Evolutionary conservation across 1,140 invertebrate species (phyloP).

Genomic region (Camponotus floridanus): DNA sequence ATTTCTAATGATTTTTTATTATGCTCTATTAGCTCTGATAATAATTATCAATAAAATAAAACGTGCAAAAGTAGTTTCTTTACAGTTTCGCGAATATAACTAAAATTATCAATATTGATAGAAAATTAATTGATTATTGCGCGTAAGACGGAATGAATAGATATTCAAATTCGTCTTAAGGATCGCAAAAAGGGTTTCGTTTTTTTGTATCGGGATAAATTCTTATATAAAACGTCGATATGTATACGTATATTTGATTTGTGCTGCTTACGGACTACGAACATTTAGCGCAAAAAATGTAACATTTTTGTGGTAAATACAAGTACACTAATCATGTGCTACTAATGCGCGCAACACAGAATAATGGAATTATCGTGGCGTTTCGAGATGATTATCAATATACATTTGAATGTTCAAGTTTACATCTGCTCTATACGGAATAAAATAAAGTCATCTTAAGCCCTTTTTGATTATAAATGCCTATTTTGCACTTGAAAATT

Average conservation of each 20-base stretch:
- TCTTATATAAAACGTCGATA: constrained; percentile 35
- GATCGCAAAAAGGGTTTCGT: neutral
- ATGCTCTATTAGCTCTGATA: neutral
- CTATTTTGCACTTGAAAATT: neutral
- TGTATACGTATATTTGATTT: constrained; percentile 70
- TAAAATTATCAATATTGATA: constrained; percentile 12
- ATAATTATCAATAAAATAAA: neutral
- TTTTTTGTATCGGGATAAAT: neutral
- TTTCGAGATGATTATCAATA: neutral
- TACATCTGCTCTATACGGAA: neutral
- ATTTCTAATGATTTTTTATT: neutral
- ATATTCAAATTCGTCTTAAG: neutral
- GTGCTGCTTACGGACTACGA: constrained; percentile 65
- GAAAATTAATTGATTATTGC: neutral
- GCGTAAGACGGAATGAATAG: neutral
- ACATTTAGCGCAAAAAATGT: constrained; percentile 64
- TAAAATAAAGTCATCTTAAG: constrained; percentile 10
- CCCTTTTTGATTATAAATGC: neutral
- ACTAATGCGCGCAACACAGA: constrained; percentile 13
- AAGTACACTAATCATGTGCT: constrained; percentile 7
- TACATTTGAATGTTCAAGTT: neutral
- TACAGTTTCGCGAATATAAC: neutral
- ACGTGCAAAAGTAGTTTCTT: neutral
- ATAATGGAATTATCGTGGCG: neutral
- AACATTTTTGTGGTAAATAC: constrained; percentile 25